Percentiles rank a stretch among this genome's conserved stretches.
These are phyloP conservation scores for Aphelinus certus DNA, from an alignment of 1,140 invertebrate genomes.

Conservation along the genomic window DNA sequence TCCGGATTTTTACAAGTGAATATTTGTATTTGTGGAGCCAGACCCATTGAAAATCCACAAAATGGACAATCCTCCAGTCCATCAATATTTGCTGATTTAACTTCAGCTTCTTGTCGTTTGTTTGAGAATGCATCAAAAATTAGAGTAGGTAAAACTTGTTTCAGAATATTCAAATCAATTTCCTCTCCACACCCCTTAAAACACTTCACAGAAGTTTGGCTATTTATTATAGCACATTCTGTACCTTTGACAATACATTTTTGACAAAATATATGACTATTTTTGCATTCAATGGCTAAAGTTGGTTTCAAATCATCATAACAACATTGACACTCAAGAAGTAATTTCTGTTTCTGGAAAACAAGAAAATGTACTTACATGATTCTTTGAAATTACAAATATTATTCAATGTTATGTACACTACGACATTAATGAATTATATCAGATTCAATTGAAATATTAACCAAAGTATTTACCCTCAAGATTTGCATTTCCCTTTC, in stretches of 20 bases:
- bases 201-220: conserved; percentile 65
- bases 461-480: conserved; percentile 45
- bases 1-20: conserved; percentile 74
- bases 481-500: conserved; percentile 51
- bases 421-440: too few relatives aligned
- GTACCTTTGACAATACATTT: conserved; percentile 65
- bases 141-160: conserved; percentile 60
- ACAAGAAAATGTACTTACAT: background rate
- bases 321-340: conserved; percentile 67
- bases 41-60: conserved; percentile 72
- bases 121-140: conserved; percentile 61
- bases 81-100: conserved; percentile 69
- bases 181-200: conserved; percentile 60
- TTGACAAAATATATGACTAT: conserved; percentile 71
- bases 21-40: conserved; percentile 69
- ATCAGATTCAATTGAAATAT: too few relatives aligned
- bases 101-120: conserved; percentile 69
- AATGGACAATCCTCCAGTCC: conserved; percentile 73
- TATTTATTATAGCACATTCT: conserved; percentile 66
- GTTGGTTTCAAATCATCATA: conserved; percentile 68
- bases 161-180: conserved; percentile 61
- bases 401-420: too few relatives aligned
- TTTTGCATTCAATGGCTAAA: conserved; percentile 67
- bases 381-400: too few relatives aligned
- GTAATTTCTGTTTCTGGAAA: conserved; percentile 53